Evolutionary conservation across 2,113 vertebrate genomes (phyloP), one percentile per base, ranked within the genome.

Genomic region (Thalassarche chlororhynchos): DNA sequence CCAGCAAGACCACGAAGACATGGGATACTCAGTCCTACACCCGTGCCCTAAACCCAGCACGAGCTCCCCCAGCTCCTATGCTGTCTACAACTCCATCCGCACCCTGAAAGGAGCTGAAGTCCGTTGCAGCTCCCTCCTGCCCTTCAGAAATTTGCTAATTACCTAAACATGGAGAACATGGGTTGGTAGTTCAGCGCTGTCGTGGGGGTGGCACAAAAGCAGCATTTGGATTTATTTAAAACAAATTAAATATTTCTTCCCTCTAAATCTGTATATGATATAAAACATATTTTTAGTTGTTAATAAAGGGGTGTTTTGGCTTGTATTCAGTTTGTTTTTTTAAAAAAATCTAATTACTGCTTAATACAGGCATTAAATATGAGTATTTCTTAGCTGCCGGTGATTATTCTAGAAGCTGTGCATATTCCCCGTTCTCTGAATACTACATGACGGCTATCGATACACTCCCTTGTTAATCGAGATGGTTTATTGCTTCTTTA

Each of bases 291-390:
- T 87, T 72, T 66, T 8, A 71, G 47, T 78, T n/a, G 14, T 42
- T 44, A 84, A 78, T 54, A 66, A 57, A 58, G 23, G 6, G 2
- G 0, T 0, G 1, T 70, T 34, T 74, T 28, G 11, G 29, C 19
- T 49, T 65, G 7, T 28, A 40, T 55, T 52, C 24, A 29, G 14
- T 62, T 42, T 55, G 10, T 2, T n/a, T n/a, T 32, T 54, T 8
- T 2, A 3, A 15, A 16, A 58, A 46, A 51, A 51, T 14, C 8
- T 79, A 14, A 70, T 75, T 71, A 47, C 58, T 71, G 26, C 23
- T 55, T 51, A 65, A 60, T 29, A 26, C 26, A 40, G 23, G 40
- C 23, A 86, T 77, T 62, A 34, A 85, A 82, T 25, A 31, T 8
- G 25, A 52, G 21, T 34, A 44, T 25, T 86, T 62, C 66, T 88